Conservation (phyloP, 2,113 vertebrate species). For the Micromys minutus region DNA sequence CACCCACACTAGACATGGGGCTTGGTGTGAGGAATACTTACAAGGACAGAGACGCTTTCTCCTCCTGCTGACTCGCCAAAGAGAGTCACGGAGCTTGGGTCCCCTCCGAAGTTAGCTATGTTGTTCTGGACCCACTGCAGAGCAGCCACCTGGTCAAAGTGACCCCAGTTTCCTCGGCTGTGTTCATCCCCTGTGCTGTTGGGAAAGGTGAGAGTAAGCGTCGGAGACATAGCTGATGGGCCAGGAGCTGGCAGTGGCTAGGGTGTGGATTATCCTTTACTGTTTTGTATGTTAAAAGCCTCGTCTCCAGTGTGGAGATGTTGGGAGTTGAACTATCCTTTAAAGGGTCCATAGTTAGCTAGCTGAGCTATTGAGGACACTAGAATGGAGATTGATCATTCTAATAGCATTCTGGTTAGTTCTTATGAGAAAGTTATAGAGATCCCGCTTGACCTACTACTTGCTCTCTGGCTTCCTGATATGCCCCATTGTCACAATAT, state of each 20-base stretch:
- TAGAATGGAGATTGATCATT: neutral
- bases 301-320: neutral
- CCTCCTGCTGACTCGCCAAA: constrained; percentile 93
- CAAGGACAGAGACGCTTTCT: constrained; percentile 89
- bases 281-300: neutral
- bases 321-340: neutral
- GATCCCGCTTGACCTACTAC: neutral
- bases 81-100: neutral
- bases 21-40: constrained; percentile 72
- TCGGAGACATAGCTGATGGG: neutral
- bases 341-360: neutral
- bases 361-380: neutral
- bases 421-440: neutral
- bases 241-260: neutral
- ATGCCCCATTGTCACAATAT: too few relatives aligned
- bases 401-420: neutral
- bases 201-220: neutral
- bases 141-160: constrained; percentile 90
- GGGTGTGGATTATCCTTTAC: neutral
- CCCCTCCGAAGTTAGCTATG: neutral
- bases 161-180: constrained; percentile 90
- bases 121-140: neutral
- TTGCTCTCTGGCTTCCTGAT: neutral
- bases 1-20: too few relatives aligned
- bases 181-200: constrained; percentile 91